Conservation (phyloP, 1,140 invertebrate genomes). For the Nasonia giraulti region DNA sequence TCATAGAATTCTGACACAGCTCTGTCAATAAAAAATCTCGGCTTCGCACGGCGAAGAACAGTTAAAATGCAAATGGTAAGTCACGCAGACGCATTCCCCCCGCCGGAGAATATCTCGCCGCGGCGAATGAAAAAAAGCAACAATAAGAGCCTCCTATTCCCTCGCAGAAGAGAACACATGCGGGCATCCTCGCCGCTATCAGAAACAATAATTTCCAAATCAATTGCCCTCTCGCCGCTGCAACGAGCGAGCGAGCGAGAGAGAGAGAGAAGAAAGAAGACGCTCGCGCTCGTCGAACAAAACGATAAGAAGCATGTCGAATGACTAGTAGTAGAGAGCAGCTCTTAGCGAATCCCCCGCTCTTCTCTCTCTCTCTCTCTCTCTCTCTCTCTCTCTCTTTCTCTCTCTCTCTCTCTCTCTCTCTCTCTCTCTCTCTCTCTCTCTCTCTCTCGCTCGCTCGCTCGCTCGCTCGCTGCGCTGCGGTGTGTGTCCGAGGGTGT, state of each 20-base stretch:
- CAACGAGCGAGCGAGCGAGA: neutral
- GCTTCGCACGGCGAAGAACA: neutral
- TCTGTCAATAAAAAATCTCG: neutral
- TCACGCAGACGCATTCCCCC: neutral
- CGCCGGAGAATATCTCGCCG: neutral
- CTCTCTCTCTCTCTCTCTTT: too few relatives aligned
- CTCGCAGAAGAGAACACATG: neutral
- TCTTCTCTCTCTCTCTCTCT: neutral
- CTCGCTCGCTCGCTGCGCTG: neutral
- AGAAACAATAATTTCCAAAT: neutral
- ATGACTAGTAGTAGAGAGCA: neutral
- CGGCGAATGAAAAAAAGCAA: too few relatives aligned
- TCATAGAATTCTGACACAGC: neutral
- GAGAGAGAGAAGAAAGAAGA: neutral
- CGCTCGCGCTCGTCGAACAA: neutral
- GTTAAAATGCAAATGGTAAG: neutral
- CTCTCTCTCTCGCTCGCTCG: too few relatives aligned
- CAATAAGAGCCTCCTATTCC: neutral
- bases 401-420: too few relatives aligned
- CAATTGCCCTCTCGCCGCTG: neutral
- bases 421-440: neutral
- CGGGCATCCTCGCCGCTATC: neutral
- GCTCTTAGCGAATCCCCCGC: neutral
- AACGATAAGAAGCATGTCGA: constrained; percentile 1
- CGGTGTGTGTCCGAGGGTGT: constrained; percentile 59